A percentile compares a stretch with the other conserved stretches of the same genome.
Evolutionary conservation across 2,797 vertebrate species (phyloP).

Genomic region (Manis pentadactyla): DNA sequence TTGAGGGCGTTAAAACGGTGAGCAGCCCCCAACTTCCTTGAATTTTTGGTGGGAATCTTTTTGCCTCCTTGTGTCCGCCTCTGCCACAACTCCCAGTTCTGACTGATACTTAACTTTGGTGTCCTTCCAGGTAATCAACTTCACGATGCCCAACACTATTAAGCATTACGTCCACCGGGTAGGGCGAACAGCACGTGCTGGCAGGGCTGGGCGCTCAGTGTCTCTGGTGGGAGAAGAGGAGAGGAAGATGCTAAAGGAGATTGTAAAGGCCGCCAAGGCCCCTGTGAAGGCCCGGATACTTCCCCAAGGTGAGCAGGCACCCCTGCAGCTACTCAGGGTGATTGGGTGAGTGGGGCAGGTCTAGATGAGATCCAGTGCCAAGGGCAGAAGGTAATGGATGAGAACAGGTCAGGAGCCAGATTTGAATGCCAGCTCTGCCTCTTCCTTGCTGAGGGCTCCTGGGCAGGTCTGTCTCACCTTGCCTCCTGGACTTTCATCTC

Average conservation of each 20-base stretch:
- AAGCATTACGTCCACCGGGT: conserved; percentile 98
- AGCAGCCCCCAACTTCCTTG: conserved; percentile 58
- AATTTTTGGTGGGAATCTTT: neutral
- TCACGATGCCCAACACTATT: conserved; percentile 97
- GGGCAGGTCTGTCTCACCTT: neutral
- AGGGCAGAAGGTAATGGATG: accelerated
- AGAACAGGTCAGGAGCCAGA: neutral
- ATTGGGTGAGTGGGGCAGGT: too few relatives aligned
- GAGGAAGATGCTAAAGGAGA: conserved; percentile 96
- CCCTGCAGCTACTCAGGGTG: too few relatives aligned
- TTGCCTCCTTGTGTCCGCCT: neutral
- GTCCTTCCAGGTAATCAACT: conserved; percentile 94
- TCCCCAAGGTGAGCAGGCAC: conserved; percentile 90
- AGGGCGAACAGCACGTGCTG: conserved; percentile 95
- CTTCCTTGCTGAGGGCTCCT: neutral
- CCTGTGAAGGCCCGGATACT: conserved; percentile 95
- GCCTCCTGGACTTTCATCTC: neutral
- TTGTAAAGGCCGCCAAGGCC: conserved; percentile 93
- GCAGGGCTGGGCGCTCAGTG: conserved; percentile 94
- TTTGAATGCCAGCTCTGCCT: neutral
- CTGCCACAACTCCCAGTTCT: neutral
- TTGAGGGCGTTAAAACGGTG: conserved; percentile 97
- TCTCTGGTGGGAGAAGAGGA: conserved; percentile 97
- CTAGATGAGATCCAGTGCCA: neutral
- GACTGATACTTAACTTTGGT: neutral